phyloP scores from a whole-genome alignment of 37 sponge, comb jelly and placozoan genomes.

The Cliona cf. orientalis region DNA sequence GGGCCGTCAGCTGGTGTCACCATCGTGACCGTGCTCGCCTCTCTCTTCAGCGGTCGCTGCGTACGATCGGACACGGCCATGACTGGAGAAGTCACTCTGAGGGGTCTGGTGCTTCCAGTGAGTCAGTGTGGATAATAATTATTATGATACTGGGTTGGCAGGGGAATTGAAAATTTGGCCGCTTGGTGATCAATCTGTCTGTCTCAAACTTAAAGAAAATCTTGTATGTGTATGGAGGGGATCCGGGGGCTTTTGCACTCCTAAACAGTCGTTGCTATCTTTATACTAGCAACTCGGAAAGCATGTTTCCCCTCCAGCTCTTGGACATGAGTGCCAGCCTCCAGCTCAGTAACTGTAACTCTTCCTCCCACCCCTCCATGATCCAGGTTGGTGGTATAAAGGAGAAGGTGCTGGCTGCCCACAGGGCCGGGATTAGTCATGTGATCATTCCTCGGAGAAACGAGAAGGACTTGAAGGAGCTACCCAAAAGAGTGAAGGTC shows the following conservation, averaged over 20 bases:
- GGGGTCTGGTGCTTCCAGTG: slow-evolving; percentile 87
- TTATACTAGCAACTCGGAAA: too few species aligned
- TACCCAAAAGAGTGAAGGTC: slow-evolving; percentile 63
- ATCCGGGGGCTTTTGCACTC: too few species aligned
- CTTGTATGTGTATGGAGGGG: too few species aligned
- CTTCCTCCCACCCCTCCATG: too few species aligned
- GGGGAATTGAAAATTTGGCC: not conserved
- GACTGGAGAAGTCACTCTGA: slow-evolving; percentile 91
- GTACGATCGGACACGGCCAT: slow-evolving; percentile 81
- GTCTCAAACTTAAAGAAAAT: too few species aligned
- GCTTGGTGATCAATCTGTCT: too few species aligned
- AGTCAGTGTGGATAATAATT: slow-evolving; percentile 1
- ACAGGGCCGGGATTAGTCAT: slow-evolving; percentile 81
- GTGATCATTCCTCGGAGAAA: slow-evolving; percentile 82
- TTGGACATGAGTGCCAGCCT: too few species aligned
- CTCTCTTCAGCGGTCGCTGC: slow-evolving; percentile 80
- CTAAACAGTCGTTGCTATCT: too few species aligned
- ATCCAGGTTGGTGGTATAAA: slow-evolving; percentile 90
- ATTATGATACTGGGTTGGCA: not conserved
- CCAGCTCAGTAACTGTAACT: too few species aligned
- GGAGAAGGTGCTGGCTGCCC: slow-evolving; percentile 92
- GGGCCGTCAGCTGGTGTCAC: slow-evolving; percentile 93
- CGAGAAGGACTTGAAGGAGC: slow-evolving; percentile 74
- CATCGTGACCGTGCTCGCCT: slow-evolving; percentile 76
- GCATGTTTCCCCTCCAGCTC: too few species aligned